Evolutionary conservation across 1,140 invertebrate genomes (phyloP).

Genomic region (Ips typographus): DNA sequence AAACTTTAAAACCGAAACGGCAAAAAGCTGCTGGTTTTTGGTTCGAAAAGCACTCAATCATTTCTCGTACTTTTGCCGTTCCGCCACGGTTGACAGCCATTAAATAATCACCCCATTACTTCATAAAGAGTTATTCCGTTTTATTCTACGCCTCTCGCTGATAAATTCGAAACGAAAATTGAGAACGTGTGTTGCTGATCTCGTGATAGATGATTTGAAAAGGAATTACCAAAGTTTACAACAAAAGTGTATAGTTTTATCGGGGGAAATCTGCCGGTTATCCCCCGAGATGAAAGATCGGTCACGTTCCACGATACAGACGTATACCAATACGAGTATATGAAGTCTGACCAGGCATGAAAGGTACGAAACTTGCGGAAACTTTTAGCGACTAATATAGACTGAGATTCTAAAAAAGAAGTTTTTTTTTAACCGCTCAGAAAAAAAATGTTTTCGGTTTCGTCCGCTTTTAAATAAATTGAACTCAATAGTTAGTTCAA

Average conservation of each 20-base stretch:
- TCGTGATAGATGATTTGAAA: conserved; percentile 52
- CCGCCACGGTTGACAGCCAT: conserved; percentile 33
- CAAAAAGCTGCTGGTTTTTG: neutral
- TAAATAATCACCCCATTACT: conserved; percentile 40
- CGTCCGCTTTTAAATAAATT: no score
- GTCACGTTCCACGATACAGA: conserved; percentile 48
- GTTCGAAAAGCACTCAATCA: conserved; percentile 24
- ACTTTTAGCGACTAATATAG: conserved; percentile 35
- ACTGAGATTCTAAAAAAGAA: conserved; percentile 26
- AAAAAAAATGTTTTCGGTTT: no score
- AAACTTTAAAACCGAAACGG: no score
- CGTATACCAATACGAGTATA: conserved; percentile 42
- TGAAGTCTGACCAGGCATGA: conserved; percentile 36
- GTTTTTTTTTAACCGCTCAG: no score
- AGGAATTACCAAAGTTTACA: conserved; percentile 53
- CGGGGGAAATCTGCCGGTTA: conserved; percentile 51
- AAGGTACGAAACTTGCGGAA: conserved; percentile 39
- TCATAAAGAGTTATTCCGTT: conserved; percentile 34
- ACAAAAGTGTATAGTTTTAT: conserved; percentile 52
- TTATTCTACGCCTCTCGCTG: conserved; percentile 29
- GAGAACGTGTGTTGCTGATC: conserved; percentile 44
- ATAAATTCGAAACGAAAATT: conserved; percentile 30
- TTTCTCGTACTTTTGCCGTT: conserved; percentile 6
- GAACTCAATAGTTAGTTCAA: no score
- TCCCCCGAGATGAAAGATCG: conserved; percentile 52